Base-by-base conservation (phyloP, 2,113 vertebrate species). In the Tretioscincus oriximinensis region DNA sequence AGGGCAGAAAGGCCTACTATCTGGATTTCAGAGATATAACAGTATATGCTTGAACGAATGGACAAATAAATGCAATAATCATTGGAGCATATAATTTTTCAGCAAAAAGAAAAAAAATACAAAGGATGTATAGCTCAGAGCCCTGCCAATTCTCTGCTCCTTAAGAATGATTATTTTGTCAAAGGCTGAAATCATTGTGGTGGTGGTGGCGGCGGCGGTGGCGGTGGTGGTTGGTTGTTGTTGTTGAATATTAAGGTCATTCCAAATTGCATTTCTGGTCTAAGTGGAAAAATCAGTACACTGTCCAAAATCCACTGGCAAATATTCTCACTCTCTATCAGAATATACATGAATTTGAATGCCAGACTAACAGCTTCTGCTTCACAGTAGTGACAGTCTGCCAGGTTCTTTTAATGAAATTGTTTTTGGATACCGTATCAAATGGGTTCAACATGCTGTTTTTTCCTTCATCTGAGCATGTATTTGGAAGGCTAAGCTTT, bases 401-500 rank as follows among this genome's bases (percentile, higher is more conserved):
- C 73, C 67, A 68, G 76, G 83, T 61, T 24, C 63, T 82, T 74
- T 1, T 77, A 81, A 81, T 88, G 58, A 71, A 65, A 70, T 79
- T 81, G 54, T 85, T 88, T 91, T 73, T 35, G 65, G 69, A 29
- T 20, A 9, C 24, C 60, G 49, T 78, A 82, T 45, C 11, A 61
- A 82, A 84, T 11, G 28, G 78, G 82, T 75, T 67, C 65, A 80
- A 29, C 47, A 1, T 78, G 77, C 31, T 83, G 31, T 24, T 75
- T 60, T 78, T 73, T 22, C 7, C 61, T 20, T 26, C 35, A 10
- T 3, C 54, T 18, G 76, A 74, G 84, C 26, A 9, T 24, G 2
- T 2, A 61, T 61, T 5, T 72, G 60, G 47, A 83, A 26, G 2
- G 89, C 66, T 87, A 74, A 82, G 61, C 71, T 20, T 81, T 81